Conservation (phyloP, 1,140 invertebrate species). For the Cecropterus lyciades region DNA sequence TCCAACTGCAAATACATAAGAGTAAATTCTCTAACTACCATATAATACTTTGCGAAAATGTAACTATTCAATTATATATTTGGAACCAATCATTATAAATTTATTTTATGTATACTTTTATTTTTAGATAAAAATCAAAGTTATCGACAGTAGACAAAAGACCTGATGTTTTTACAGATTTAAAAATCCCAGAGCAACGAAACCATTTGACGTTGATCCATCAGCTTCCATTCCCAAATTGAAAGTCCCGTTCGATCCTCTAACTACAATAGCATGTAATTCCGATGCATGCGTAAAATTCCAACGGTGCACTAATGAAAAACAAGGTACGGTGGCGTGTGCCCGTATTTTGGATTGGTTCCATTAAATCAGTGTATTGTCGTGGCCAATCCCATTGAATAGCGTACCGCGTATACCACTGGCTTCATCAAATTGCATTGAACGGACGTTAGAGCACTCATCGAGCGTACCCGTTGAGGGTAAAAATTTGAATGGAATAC, state of each 20-base stretch:
- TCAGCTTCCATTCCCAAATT: constrained; percentile 10
- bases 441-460: constrained; percentile 80
- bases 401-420: constrained; percentile 65
- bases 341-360: constrained; percentile 55
- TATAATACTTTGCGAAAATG: too few species aligned
- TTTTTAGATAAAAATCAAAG: too few species aligned
- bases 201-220: neutral
- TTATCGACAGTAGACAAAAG: too few species aligned
- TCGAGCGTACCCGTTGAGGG: constrained; percentile 69
- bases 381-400: constrained; percentile 73
- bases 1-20: too few species aligned
- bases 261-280: constrained; percentile 15
- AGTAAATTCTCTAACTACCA: too few species aligned
- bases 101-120: too few species aligned
- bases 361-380: constrained; percentile 78
- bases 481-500: constrained; percentile 83
- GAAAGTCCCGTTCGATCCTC: constrained; percentile 10
- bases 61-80: too few species aligned
- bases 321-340: constrained; percentile 41
- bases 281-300: constrained; percentile 24
- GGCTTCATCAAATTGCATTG: constrained; percentile 82
- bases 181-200: neutral
- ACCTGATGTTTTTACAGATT: neutral
- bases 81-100: too few species aligned
- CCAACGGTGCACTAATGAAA: constrained; percentile 43